phyloP scores from a whole-genome alignment of 1,140 invertebrate species.

The Macrotrachela quadricornifera region DNA sequence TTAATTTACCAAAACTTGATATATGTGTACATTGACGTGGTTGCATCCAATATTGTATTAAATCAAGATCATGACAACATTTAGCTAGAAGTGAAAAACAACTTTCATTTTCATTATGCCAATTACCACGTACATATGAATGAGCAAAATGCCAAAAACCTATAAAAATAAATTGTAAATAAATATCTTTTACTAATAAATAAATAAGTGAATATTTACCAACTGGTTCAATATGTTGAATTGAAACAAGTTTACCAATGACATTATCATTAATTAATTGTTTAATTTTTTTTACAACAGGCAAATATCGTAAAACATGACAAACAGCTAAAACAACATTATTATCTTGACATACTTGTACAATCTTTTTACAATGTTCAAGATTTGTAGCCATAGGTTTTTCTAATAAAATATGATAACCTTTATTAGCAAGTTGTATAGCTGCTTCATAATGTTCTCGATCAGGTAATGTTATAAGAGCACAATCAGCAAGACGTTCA shows the following conservation, averaged over 20 bases:
- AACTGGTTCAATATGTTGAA: conserved; percentile 32
- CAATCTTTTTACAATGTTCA: conserved; percentile 30
- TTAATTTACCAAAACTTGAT: conserved; percentile 31
- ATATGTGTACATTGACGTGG: conserved; percentile 21
- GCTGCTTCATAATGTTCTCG: conserved; percentile 28
- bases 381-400: conserved; percentile 33
- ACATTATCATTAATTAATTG: conserved; percentile 27
- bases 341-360: conserved; percentile 22
- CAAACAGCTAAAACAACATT: too few relatives aligned
- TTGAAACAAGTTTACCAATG: conserved; percentile 31
- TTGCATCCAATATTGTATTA: conserved; percentile 31
- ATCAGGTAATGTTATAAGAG: conserved; percentile 31
- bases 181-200: too few relatives aligned
- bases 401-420: conserved; percentile 34
- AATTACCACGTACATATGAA: conserved; percentile 33
- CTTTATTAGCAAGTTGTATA: conserved; percentile 29
- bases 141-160: conserved; percentile 35
- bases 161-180: too few relatives aligned
- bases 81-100: conserved; percentile 31
- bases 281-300: conserved; percentile 24
- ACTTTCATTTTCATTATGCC: conserved; percentile 25
- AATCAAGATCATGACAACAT: conserved; percentile 35
- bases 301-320: conserved; percentile 31
- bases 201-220: too few relatives aligned
- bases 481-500: conserved; percentile 32